Base-by-base conservation (phyloP, 2,888 invertebrate genomes). In the Euplagia quadripunctaria region DNA sequence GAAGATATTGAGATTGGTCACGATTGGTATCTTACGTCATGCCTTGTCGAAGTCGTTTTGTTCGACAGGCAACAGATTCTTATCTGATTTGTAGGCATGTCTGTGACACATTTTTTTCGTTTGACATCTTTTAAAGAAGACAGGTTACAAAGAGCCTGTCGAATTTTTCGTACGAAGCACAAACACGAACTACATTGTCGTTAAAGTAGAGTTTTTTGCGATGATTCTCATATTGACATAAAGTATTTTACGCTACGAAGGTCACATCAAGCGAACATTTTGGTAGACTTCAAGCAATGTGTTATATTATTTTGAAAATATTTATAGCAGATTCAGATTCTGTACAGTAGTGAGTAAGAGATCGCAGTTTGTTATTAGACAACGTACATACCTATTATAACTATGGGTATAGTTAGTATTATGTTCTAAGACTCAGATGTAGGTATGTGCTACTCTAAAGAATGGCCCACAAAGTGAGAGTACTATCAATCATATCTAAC, bases 21-120 rank as follows among this genome's bases (percentile, higher is more conserved):
- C 86, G 83, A 86, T 87, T 79, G 81, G 79, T 73, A 65, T 82
- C 80, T 93, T 91, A 89, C 91, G 90, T 93, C 92, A 86, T 86
- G 78, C 81, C 87, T 83, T 88, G 88, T 88, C 88, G 80, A 88
- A 89, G 84, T 84, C 88, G 89, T 91, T 92, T 90, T 89, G 85
- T 85, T 88, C 86, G 84, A 80, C 77, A 85, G 85, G 78, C 77
- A 85, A 61, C 79, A 82, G 14, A 68, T 43, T 52, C 84, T 87
- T 90, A 90, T 91, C 88, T 88, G 85, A 90, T 91, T 91, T 89
- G 81, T 87, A 85, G 88, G 91, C 92, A 90, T 93, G 87, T 90
- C 93, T 87, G 91, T 90, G 87, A 89, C 89, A 87, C 84, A 93
- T 93, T 92, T 91, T 92, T 73, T 87, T 79, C 78, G 77, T 78